These are phyloP conservation scores for Plumapathes pennacea DNA, from an alignment of 92 coral and sea anemone species.

Conservation along the genomic window DNA sequence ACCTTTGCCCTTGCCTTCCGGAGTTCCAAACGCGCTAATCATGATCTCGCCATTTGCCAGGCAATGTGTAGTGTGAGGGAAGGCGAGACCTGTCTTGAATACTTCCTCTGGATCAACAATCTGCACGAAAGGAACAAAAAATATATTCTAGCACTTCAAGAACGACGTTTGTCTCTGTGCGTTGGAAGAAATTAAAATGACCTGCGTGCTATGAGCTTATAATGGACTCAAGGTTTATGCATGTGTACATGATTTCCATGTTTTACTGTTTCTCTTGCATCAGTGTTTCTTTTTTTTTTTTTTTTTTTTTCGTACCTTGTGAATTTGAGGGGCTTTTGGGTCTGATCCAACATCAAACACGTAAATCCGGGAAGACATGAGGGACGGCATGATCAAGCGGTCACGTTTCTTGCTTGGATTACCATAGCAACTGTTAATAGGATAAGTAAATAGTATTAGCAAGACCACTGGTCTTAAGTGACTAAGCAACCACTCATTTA, in stretches of 20 bases:
- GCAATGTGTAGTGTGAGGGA: constrained; percentile 86
- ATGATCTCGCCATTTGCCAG: constrained; percentile 91
- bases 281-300: background rate
- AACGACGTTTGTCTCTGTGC: no score
- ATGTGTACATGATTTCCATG: no score
- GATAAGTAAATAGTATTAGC: no score
- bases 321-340: constrained; percentile 84
- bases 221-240: no score
- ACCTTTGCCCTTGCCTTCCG: constrained; percentile 88
- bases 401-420: constrained; percentile 73
- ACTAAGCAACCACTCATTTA: no score
- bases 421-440: constrained; percentile 69
- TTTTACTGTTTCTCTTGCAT: background rate
- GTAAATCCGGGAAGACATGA: constrained; percentile 83
- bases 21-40: constrained; percentile 87
- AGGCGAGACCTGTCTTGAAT: constrained; percentile 73
- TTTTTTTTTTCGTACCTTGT: constrained; percentile 54
- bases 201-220: no score
- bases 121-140: constrained; percentile 22
- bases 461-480: no score
- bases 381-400: constrained; percentile 83
- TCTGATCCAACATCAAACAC: constrained; percentile 82
- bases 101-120: constrained; percentile 93
- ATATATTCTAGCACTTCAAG: no score
- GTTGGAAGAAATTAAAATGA: no score